These are phyloP conservation scores for Drosophila insularis DNA, from an alignment of 1,140 invertebrate species.

Conservation along the genomic window DNA sequence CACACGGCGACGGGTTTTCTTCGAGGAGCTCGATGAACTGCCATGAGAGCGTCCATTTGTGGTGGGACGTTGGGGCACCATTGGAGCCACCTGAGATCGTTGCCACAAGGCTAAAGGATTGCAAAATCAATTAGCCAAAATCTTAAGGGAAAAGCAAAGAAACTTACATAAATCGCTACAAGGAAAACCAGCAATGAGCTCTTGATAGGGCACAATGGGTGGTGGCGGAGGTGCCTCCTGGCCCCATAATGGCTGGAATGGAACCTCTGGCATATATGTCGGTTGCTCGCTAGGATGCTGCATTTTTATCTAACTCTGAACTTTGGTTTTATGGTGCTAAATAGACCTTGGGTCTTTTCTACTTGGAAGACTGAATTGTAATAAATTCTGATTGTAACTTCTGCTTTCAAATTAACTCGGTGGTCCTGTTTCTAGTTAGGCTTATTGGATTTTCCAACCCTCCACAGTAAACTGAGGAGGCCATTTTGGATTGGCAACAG, in stretches of 20 bases:
- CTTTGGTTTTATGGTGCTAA: not conserved
- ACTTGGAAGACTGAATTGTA: conserved; percentile 68
- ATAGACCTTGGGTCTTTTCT: conserved; percentile 64
- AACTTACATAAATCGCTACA: conserved; percentile 84
- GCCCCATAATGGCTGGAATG: conserved; percentile 77
- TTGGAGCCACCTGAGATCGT: conserved; percentile 70
- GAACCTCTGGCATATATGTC: conserved; percentile 80
- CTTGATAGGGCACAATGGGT: conserved; percentile 83
- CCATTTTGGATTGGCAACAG: conserved; percentile 75
- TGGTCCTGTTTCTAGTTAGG: not conserved
- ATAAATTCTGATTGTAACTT: conserved; percentile 58
- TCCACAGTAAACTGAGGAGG: conserved; percentile 25
- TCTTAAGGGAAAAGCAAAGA: not conserved
- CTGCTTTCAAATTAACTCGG: conserved; percentile 37
- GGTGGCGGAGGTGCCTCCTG: conserved; percentile 76
- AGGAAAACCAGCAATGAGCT: conserved; percentile 84
- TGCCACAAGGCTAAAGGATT: conserved; percentile 82
- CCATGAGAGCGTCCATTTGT: conserved; percentile 59
- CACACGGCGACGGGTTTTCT: conserved; percentile 93
- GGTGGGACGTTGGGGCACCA: conserved; percentile 62
- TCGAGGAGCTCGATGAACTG: conserved; percentile 78
- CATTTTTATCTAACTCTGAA: conserved; percentile 39
- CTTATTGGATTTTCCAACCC: conserved; percentile 71
- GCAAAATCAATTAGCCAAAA: not conserved
- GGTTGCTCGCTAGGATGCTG: conserved; percentile 73